These are phyloP conservation scores for Sphaerophoria taeniata DNA, from an alignment of 2,888 invertebrate genomes.

Conservation along the genomic window DNA sequence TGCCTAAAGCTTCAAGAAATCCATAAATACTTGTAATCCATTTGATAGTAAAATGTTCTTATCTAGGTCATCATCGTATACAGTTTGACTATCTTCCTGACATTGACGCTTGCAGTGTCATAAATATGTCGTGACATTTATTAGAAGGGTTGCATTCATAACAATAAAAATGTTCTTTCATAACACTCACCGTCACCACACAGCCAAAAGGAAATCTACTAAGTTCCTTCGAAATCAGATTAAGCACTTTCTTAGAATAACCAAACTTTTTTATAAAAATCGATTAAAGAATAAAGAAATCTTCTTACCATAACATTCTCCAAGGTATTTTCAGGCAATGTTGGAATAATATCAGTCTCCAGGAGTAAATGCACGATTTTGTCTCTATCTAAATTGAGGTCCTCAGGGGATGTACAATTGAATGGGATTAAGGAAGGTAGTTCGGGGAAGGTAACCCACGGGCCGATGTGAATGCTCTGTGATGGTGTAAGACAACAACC, in stretches of 20 bases:
- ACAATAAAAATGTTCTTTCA: constrained; percentile 39
- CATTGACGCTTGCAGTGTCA: not conserved
- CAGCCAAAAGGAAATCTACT: not conserved
- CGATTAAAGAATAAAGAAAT: constrained; percentile 48
- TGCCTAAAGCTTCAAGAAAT: too few species aligned
- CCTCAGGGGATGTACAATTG: constrained; percentile 76
- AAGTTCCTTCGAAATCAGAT: not conserved
- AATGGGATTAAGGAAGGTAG: constrained; percentile 82
- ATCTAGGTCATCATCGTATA: constrained; percentile 59
- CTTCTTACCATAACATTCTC: constrained; percentile 77
- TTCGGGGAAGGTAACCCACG: constrained; percentile 84
- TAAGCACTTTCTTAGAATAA: constrained; percentile 28
- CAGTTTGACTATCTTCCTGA: not conserved
- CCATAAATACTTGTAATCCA: not conserved
- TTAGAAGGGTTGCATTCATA: constrained; percentile 38
- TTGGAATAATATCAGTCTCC: constrained; percentile 80
- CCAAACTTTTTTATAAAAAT: constrained; percentile 61
- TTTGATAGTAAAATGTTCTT: constrained; percentile 37
- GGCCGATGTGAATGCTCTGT: constrained; percentile 83
- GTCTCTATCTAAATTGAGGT: constrained; percentile 73
- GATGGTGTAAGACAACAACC: constrained; percentile 82
- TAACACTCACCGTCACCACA: not conserved
- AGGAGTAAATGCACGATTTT: constrained; percentile 79
- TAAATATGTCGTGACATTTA: constrained; percentile 1
- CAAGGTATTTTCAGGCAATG: constrained; percentile 59